phyloP scores from a whole-genome alignment of 1,140 invertebrate genomes.

The Heliconius himera region DNA sequence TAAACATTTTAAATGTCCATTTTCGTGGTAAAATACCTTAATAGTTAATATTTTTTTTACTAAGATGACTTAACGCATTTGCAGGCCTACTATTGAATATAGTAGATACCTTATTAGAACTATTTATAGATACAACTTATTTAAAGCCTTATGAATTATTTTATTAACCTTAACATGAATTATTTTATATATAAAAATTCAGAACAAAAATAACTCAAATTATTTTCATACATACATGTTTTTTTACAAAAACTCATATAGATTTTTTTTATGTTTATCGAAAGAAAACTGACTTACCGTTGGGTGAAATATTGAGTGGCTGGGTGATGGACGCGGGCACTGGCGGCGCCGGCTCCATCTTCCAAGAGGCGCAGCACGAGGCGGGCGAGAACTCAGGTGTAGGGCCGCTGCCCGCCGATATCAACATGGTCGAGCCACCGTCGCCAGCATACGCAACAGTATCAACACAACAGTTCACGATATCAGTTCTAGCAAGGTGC shows the following conservation, averaged over 20 bases:
- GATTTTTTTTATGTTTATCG: not conserved
- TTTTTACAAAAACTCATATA: too few relatives aligned
- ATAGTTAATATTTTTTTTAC: not conserved
- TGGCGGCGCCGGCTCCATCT: constrained; percentile 79
- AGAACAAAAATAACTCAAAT: not conserved
- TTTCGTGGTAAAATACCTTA: not conserved
- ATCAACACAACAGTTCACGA: constrained; percentile 64
- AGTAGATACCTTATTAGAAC: not conserved
- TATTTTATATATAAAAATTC: too few relatives aligned
- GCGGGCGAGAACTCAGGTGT: constrained; percentile 79
- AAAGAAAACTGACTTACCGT: constrained; percentile 60
- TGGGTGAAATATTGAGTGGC: constrained; percentile 73
- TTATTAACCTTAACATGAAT: too few relatives aligned
- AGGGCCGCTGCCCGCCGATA: constrained; percentile 80
- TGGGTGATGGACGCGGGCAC: constrained; percentile 70
- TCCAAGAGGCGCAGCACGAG: constrained; percentile 81
- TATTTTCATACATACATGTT: not conserved
- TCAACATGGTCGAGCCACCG: constrained; percentile 78
- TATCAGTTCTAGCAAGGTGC: constrained; percentile 39
- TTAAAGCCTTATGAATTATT: too few relatives aligned
- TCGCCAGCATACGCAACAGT: constrained; percentile 58
- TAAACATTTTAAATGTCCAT: not conserved
- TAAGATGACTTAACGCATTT: not conserved
- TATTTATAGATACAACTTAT: not conserved
- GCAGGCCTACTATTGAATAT: not conserved